Conservation (phyloP, 2,888 invertebrate species). For the Diaperis boleti region DNA sequence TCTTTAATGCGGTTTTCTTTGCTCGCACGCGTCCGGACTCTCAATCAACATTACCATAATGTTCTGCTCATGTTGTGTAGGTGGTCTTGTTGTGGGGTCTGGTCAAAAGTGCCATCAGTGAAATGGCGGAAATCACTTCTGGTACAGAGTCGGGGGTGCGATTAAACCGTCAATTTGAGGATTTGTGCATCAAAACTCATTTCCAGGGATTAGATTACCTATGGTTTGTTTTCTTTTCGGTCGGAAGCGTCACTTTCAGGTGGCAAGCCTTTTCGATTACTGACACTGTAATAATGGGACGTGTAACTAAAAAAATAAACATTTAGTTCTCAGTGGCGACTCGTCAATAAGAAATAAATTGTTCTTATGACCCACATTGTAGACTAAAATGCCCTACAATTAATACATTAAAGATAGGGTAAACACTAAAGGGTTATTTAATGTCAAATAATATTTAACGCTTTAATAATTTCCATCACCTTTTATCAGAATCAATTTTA, state of each 20-base stretch:
- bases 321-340: too few relatives aligned
- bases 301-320: not conserved
- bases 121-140: constrained; percentile 46
- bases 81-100: constrained; percentile 51
- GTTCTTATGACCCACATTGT: too few relatives aligned
- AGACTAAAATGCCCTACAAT: too few relatives aligned
- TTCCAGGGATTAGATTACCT: constrained; percentile 19
- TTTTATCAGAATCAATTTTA: too few relatives aligned
- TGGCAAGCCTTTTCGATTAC: not conserved
- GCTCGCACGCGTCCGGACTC: constrained; percentile 47
- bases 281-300: not conserved
- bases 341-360: too few relatives aligned
- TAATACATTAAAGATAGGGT: too few relatives aligned
- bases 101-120: constrained; percentile 46
- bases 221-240: constrained; percentile 4
- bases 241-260: constrained; percentile 5
- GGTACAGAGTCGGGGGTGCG: constrained; percentile 13
- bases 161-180: constrained; percentile 13
- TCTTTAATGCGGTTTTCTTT: constrained; percentile 34
- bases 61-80: constrained; percentile 48
- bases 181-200: constrained; percentile 13
- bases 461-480: too few relatives aligned
- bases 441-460: too few relatives aligned
- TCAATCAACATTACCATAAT: constrained; percentile 49
- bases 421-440: too few relatives aligned